Evolutionary conservation across 2,113 vertebrate genomes (phyloP), one percentile per base, ranked within the genome.

Genomic region (Aptenodytes patagonicus): DNA sequence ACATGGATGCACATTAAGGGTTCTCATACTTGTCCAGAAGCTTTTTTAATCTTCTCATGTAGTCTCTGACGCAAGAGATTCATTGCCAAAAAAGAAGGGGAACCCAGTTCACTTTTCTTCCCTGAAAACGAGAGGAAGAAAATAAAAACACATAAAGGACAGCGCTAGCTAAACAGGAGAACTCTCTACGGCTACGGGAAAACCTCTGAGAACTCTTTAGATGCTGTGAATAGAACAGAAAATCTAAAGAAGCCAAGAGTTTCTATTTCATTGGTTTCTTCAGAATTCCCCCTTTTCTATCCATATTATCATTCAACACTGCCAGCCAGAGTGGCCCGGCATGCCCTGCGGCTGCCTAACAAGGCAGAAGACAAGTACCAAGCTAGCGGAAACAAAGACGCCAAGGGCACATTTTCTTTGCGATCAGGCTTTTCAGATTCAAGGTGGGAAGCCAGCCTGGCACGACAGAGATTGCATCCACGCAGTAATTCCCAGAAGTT

Each of bases 41-140:
- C 98, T 90, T 98, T 98, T 92, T 98, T 98, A 11, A 99, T 99
- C 98, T 99, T 99, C 78, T 99, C 99, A 0, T 99, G 99, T 1
- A 99, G 98, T 68, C 98, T 98, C 96, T 98, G 98, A n/a, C 99
- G 98, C 68, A 99, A 94, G 29, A 99, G 87, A 68, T 98, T 98
- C 34, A 99, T 97, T 11, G 99, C 97, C 19, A 98, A 98, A 87
- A 99, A 97, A 60, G 98, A 99, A 83, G 98, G 89, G 4, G 94
- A 98, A 52, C 32, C 46, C 2, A 97, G 36, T 25, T 77, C 95
- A 4, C 51, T 44, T 70, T 57, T 94, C 66, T 28, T 86, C 90
- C 69, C 99, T 99, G 87, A 75, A 79, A 84, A 68, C 2, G 13
- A 89, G 58, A 83, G 32, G 16, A 78, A 92, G 46, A 95, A 87